Base-by-base conservation (phyloP, 2,888 invertebrate genomes). In the Agonopterix arenella region DNA sequence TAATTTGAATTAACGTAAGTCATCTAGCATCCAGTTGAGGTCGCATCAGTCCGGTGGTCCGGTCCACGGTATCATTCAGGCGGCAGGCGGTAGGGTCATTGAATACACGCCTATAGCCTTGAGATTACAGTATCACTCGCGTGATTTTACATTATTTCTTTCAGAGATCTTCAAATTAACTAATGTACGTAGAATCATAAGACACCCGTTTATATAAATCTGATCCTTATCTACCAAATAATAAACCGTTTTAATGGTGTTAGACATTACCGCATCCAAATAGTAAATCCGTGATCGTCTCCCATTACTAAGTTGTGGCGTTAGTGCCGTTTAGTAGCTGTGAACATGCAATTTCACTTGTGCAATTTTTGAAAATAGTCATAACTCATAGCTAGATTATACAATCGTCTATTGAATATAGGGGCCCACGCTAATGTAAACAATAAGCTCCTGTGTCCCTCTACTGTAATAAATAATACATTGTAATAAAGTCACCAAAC, bases 81-180 rank as follows among this genome's bases (percentile, higher is more conserved):
- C 40, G 37, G 16, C 70, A 70, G n/a, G 45, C 28, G 28, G 5
- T 28, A 28, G 28, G 7, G 5, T n/a, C 64, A 68, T 70, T 72
- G 76, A 28, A 11, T 13, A 43, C 68, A 69, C 73, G 69, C 40
- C 10, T 11, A 28, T 28, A 28, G n/a, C 72, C 73, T 72, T 79
- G 82, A 83, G 80, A 85, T 86, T 86, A 88, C 89, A 88, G 89
- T 89, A 89, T 89, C 89, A 89, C 89, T 88, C 89, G 49, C 52
- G 83, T 83, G 71, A 84, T 83, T 83, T 80, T 77, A 77, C 67
- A 71, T 78, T 82, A 59, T 68, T 80, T 83, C 76, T 52, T 79
- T 81, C 78, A 72, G 73, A 83, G 73, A 82, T 80, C 77, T 88
- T 80, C 68, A 83, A 79, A 74, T 78, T 80, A 78, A 84, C 81